These are phyloP conservation scores for Dryobotodes eremita DNA, from an alignment of 2,888 invertebrate genomes.

Conservation along the genomic window DNA sequence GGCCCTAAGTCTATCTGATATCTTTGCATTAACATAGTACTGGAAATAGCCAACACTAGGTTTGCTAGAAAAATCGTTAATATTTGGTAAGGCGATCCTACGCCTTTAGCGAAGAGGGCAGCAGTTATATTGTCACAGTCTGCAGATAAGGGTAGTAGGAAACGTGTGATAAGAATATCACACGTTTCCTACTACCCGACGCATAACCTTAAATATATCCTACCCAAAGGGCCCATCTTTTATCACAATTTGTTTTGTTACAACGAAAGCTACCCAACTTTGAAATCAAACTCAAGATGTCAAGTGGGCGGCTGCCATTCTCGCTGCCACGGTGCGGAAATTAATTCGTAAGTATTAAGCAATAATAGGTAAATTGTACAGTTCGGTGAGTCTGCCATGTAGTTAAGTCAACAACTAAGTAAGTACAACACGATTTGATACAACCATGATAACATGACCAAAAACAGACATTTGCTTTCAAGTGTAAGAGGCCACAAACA, in stretches of 20 bases:
- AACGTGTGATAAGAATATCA: neutral
- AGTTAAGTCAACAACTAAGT: slow-evolving; percentile 8
- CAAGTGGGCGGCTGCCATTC: neutral
- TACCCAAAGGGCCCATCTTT: neutral
- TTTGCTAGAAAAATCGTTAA: neutral
- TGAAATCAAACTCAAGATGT: neutral
- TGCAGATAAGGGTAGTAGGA: neutral
- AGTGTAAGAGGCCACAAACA: neutral
- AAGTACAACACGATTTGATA: neutral
- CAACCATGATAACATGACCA: neutral
- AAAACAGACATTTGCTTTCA: neutral
- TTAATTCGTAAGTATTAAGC: neutral
- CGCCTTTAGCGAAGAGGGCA: neutral
- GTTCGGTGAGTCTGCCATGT: neutral
- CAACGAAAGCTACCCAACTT: neutral
- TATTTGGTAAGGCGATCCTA: neutral
- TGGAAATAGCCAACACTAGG: neutral
- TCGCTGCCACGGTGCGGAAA: neutral
- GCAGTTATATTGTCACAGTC: neutral
- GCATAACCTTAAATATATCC: neutral
- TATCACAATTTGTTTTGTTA: neutral
- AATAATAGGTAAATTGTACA: neutral
- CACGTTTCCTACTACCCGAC: too few species aligned
- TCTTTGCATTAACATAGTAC: neutral
- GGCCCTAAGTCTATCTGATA: neutral